Evolutionary conservation across 2,797 vertebrate species (phyloP), one percentile per base, ranked within the genome.

Genomic region (Hipposideros larvatus): DNA sequence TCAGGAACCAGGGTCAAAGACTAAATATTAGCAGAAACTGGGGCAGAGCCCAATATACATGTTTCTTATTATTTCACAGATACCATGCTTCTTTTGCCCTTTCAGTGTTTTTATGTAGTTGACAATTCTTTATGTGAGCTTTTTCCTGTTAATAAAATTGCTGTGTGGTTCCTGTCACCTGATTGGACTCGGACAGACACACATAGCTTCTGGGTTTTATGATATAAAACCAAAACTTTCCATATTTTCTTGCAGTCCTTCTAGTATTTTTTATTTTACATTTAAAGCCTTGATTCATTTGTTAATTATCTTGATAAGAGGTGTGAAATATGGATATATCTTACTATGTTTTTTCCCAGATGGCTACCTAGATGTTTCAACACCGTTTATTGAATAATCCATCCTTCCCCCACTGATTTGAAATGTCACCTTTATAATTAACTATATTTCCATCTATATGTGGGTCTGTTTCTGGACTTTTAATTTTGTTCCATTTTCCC

Each of bases 391-490:
- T 79, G 65, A 79, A 87, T 34, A 41, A 57, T n/a, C 18, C 26
- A 37, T 83, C 31, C 65, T 70, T 75, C 31, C 14, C 16, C 31
- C 51, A 51, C 14, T 66, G 61, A 90, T 71, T 51, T 70, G n/a
- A 61, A 90, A 84, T 61, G 71, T 59, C 11, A 53, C 24, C 57
- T 68, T 68, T 66, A 59, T 90, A 15, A 59, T 66, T 57, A 77
- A 87, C 31, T 59, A 34, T 68, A 46, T 84, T 92, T 78, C 61
- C 24, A 65, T 37, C 13, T 1, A 46, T 53, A 53, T 55, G 13
- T 68, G 43, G 4, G 14, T 83, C 83, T 43, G 59, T 57, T 91
- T 95, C 66, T 87, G 82, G 65, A 46, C 82, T 88, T 92, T 53
- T 22, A n/a, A 79, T 91, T 92, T 95, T 92, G 15, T 59, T 57